These are phyloP conservation scores for Epirrhoe tristata DNA, from an alignment of 2,888 invertebrate genomes.

Conservation along the genomic window DNA sequence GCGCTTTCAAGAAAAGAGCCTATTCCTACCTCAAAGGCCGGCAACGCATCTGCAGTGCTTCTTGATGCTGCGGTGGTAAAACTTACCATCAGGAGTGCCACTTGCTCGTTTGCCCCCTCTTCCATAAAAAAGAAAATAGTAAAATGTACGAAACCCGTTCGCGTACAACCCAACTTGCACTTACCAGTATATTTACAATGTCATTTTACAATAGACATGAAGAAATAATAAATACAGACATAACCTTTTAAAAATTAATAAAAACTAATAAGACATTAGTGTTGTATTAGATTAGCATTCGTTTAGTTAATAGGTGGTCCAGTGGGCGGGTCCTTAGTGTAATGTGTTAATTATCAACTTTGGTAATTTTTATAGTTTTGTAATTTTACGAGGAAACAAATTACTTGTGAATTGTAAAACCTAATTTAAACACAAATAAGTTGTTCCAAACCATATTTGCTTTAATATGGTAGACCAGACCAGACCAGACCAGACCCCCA, in stretches of 20 bases:
- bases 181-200: constrained; percentile 8
- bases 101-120: no score
- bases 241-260: constrained; percentile 58
- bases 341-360: constrained; percentile 50
- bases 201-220: constrained; percentile 35
- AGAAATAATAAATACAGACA: constrained; percentile 50
- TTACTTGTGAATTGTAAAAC: constrained; percentile 10
- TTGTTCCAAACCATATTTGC: not conserved
- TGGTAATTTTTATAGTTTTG: constrained; percentile 23
- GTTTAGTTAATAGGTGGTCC: constrained; percentile 60
- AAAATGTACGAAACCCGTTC: no score
- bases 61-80: no score
- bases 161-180: no score
- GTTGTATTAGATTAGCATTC: constrained; percentile 66
- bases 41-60: no score
- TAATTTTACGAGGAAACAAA: constrained; percentile 20
- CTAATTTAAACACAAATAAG: not conserved
- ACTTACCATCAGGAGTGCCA: no score
- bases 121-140: no score
- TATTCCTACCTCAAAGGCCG: no score
- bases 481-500: no score
- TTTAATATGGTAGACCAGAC: not conserved
- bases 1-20: no score
- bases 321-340: constrained; percentile 57
- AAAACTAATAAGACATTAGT: constrained; percentile 62